Conservation (phyloP, 2,113 vertebrate species). For the Cyanoliseus patagonus region DNA sequence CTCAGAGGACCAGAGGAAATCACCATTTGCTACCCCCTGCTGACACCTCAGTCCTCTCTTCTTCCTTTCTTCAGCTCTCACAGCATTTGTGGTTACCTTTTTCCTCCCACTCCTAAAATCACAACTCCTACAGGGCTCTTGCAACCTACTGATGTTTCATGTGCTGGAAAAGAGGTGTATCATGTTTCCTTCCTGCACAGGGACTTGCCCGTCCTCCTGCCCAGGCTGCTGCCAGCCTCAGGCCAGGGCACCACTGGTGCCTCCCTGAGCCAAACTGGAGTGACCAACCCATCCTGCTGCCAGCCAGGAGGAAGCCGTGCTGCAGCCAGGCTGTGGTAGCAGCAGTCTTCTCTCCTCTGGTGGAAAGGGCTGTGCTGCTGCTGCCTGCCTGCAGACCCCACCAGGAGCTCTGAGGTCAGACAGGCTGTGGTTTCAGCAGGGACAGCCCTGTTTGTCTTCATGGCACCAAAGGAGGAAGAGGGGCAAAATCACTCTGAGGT, state of each 20-base stretch:
- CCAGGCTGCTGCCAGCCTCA: neutral
- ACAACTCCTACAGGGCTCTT: neutral
- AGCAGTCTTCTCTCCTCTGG: neutral
- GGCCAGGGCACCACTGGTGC: too few species aligned
- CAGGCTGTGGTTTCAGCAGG: too few species aligned
- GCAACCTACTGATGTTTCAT: rapidly evolving
- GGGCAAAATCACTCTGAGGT: neutral
- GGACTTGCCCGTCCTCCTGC: rapidly evolving
- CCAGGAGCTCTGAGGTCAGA: neutral
- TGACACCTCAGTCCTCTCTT: neutral
- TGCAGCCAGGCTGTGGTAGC: rapidly evolving
- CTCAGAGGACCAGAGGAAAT: neutral
- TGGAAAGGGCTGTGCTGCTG: neutral
- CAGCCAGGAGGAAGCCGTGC: neutral
- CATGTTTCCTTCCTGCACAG: neutral
- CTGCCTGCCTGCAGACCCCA: neutral
- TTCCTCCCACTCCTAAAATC: neutral
- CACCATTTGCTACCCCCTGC: rapidly evolving
- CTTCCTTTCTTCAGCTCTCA: neutral
- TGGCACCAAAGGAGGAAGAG: neutral
- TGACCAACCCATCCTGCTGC: too few species aligned
- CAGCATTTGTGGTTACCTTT: neutral
- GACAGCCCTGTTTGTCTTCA: neutral
- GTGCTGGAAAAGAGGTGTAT: neutral
- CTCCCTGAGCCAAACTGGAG: neutral